Conservation (phyloP, 2,797 vertebrate genomes). For the Sebastolobus alascanus region DNA sequence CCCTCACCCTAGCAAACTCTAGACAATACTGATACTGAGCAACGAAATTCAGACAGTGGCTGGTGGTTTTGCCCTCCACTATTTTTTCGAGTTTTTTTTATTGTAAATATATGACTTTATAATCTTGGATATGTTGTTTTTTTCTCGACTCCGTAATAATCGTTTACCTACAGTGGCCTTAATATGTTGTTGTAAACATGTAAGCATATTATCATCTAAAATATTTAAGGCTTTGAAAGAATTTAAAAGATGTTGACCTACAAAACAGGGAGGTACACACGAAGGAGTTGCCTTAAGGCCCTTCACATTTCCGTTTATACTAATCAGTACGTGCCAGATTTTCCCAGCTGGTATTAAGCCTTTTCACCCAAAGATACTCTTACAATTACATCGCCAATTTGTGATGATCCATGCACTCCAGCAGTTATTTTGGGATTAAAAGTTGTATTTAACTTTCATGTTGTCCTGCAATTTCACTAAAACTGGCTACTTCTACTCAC, state of each 20-base stretch:
- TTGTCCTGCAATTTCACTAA: neutral
- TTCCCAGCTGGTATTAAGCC: neutral
- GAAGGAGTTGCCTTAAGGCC: neutral
- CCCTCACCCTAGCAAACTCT: neutral
- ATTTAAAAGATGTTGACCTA: neutral
- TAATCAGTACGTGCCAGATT: conserved; percentile 1
- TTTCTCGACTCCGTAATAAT: too few relatives aligned
- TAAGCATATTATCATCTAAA: neutral
- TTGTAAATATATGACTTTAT: too few relatives aligned
- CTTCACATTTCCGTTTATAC: neutral
- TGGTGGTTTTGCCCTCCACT: too few relatives aligned
- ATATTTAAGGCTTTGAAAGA: neutral
- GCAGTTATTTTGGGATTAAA: conserved; percentile 6
- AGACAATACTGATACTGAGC: too few relatives aligned
- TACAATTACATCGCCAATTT: conserved; percentile 2
- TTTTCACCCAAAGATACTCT: neutral
- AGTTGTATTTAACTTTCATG: neutral
- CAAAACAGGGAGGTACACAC: neutral
- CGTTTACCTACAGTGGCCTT: too few relatives aligned
- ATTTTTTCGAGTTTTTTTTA: too few relatives aligned
- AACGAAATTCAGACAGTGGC: too few relatives aligned
- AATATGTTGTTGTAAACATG: neutral
- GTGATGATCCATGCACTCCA: neutral
- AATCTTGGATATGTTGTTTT: too few relatives aligned
- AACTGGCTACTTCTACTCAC: neutral